Evolutionary conservation across 2,797 vertebrate species (phyloP).

Genomic region (Megaceryle alcyon): DNA sequence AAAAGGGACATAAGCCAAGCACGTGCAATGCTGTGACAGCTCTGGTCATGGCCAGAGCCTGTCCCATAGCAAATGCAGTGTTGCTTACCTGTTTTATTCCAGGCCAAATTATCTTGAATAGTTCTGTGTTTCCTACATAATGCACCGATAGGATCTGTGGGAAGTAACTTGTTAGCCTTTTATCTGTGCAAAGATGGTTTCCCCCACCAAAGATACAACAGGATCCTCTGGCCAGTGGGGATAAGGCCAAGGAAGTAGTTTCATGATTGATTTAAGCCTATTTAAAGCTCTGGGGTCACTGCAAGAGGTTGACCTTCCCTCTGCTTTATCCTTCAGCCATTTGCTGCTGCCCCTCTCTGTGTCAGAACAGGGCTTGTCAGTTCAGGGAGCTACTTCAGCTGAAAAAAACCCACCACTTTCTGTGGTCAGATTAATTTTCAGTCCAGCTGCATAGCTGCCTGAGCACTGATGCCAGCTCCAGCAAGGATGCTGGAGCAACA

Average conservation of each 20-base stretch:
- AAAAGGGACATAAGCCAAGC: not conserved
- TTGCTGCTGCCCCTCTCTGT: constrained; percentile 13
- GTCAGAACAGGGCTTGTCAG: not conserved
- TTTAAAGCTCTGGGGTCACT: constrained; percentile 40
- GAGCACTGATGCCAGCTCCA: constrained; percentile 41
- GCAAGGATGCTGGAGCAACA: constrained; percentile 27
- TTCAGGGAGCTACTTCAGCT: constrained; percentile 45
- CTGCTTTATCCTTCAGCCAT: constrained; percentile 23
- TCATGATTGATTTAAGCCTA: constrained; percentile 42
- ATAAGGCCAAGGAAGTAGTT: constrained; percentile 35
- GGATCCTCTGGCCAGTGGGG: not conserved
- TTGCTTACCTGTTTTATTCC: not conserved
- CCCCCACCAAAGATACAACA: not conserved
- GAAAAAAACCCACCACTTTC: not conserved
- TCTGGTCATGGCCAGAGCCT: not conserved
- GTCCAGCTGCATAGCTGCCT: constrained; percentile 52
- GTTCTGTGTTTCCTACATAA: not conserved
- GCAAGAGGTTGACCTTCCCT: not conserved
- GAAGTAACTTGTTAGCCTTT: not conserved
- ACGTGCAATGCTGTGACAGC: accelerated
- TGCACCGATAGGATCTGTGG: not conserved
- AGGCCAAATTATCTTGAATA: not conserved
- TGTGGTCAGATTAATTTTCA: constrained; percentile 52
- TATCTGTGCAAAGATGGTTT: not conserved
- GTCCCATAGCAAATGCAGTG: not conserved